Base-by-base conservation (phyloP, 1,140 invertebrate species). In the Drosophila tsacasi region DNA sequence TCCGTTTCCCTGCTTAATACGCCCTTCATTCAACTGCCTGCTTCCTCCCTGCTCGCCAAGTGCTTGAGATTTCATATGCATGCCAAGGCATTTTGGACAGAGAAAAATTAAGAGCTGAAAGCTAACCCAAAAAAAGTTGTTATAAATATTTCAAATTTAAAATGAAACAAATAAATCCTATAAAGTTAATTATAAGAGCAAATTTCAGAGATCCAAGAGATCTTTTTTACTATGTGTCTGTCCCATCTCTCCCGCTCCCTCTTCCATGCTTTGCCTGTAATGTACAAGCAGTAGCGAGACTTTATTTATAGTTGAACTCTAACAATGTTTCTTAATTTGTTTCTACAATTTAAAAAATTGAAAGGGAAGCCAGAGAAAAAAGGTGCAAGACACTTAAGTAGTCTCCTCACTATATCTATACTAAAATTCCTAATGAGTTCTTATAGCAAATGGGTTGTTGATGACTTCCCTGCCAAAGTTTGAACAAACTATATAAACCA, bases 1-100 rank as follows among this genome's bases (percentile, higher is more conserved):
- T 40, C 19, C n/a, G 19, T 39, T 23, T 57, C 42, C 59, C 21
- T 46, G 52, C 32, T 55, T 55, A 39, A 57, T 23, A 39, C 54
- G 32, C 54, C 32, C 54, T 39, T 25, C 21, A 37, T 39, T 55
- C 54, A 55, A 39, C 54, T 55, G 54, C 35, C 21, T 12, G 35
- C 37, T 39, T 3, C 35, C 54, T 39, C 35, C 54, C 35, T 23
- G 2, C 21, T n/a, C 21, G 35, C 54, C 47, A 72, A 79, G 76
- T 79, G 76, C 76, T 79, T 65, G 67, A 54, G 67, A 79, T 79
- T 64, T 79, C 50, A 44, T 55, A 23, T 40, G 39, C 47, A 60
- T 52, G 58, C 54, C 25, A 49, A 12, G 44, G 46, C 40, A 32
- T 39, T 59, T 30, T 59, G 73, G 55, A 59, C 40, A 42, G 52